A percentile compares a stretch with the other conserved stretches of the same genome.
These are phyloP conservation scores for Panagrolaimus sp. DNA, from an alignment of 1,140 invertebrate species.

Conservation along the genomic window DNA sequence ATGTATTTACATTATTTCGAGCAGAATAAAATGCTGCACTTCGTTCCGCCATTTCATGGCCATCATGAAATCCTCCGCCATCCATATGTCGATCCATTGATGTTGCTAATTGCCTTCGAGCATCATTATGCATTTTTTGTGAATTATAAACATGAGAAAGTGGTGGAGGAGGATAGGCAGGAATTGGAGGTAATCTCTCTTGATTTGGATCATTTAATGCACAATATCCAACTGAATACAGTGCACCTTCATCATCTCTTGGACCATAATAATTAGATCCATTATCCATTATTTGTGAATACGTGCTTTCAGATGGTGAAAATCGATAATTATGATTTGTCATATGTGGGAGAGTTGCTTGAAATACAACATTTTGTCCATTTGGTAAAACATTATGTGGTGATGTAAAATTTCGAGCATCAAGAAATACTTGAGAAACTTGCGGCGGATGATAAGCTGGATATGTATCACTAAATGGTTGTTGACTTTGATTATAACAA, in stretches of 20 bases:
- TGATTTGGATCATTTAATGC: slow-evolving; percentile 12
- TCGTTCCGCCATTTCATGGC: slow-evolving; percentile 10
- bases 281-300: slow-evolving; percentile 13
- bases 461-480: slow-evolving; percentile 5
- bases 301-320: slow-evolving; percentile 16
- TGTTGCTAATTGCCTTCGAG: background rate
- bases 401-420: slow-evolving; percentile 1
- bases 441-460: slow-evolving; percentile 5
- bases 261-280: slow-evolving; percentile 10
- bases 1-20: background rate
- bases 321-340: slow-evolving; percentile 6
- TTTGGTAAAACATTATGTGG: slow-evolving; percentile 10
- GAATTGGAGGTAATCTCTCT: background rate
- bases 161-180: slow-evolving; percentile 4
- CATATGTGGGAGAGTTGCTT: background rate
- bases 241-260: background rate
- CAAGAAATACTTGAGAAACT: background rate
- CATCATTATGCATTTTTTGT: slow-evolving; percentile 9
- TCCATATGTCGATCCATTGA: slow-evolving; percentile 16
- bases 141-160: slow-evolving; percentile 11
- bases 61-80: background rate
- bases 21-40: slow-evolving; percentile 1
- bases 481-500: slow-evolving; percentile 7
- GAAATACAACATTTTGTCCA: slow-evolving; percentile 4
- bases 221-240: slow-evolving; percentile 14